Conservation (phyloP, 2,888 invertebrate genomes). For the Rotaria magnacalcarata region DNA sequence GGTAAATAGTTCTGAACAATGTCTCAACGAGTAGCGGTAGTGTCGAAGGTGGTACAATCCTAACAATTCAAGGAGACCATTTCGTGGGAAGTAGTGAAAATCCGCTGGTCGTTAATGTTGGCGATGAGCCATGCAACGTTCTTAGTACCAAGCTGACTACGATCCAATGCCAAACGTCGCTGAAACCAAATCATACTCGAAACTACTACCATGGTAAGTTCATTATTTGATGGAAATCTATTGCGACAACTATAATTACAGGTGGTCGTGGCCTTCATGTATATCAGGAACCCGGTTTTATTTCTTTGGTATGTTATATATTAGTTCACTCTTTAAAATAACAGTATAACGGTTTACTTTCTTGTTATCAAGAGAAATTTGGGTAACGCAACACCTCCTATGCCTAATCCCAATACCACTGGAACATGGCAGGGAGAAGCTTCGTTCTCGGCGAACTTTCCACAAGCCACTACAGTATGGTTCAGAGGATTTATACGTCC, state of each 20-base stretch:
- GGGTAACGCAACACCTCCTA: no score
- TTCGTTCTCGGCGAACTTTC: not conserved
- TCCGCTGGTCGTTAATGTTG: slow-evolving; percentile 25
- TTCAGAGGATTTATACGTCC: slow-evolving; percentile 37
- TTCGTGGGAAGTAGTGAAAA: slow-evolving; percentile 33
- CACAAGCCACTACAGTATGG: slow-evolving; percentile 22
- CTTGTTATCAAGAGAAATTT: no score
- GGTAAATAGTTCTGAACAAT: slow-evolving; percentile 19
- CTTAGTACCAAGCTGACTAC: not conserved
- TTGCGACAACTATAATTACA: no score
- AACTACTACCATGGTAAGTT: no score
- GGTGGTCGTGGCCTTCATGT: no score
- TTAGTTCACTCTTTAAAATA: no score
- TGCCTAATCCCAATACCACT: no score
- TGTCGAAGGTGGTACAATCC: slow-evolving; percentile 43
- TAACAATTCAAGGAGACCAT: slow-evolving; percentile 45
- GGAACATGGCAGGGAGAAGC: no score
- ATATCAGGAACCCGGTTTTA: no score
- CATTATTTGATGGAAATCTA: no score
- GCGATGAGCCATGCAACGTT: not conserved
- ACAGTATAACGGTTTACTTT: no score
- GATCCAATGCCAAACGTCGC: not conserved
- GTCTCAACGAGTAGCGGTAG: slow-evolving; percentile 44
- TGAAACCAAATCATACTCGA: not conserved
- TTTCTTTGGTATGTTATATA: no score